Evolutionary conservation across 2,797 vertebrate genomes (phyloP).

Genomic region (Mareca strepera): DNA sequence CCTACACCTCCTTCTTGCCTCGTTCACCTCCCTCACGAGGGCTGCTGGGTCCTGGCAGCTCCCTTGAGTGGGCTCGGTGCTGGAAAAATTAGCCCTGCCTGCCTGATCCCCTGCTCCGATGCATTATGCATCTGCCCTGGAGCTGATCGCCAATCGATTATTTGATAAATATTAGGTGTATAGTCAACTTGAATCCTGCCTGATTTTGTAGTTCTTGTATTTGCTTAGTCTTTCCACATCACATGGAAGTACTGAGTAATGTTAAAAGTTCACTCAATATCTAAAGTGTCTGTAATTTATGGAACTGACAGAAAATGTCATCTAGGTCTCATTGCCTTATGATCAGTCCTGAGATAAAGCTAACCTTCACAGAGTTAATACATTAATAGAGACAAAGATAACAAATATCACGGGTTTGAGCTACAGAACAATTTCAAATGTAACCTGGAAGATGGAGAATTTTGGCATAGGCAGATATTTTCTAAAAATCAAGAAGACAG

Average conservation of each 20-base stretch:
- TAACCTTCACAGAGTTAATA: neutral
- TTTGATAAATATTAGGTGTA: neutral
- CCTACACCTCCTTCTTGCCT: too few relatives aligned
- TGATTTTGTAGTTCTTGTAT: neutral
- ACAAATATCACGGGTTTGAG: neutral
- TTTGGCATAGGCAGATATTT: neutral
- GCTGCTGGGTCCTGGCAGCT: too few relatives aligned
- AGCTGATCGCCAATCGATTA: too few relatives aligned
- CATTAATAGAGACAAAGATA: neutral
- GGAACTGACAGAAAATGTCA: neutral
- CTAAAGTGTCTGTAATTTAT: neutral
- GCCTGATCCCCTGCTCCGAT: too few relatives aligned
- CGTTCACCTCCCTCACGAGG: too few relatives aligned
- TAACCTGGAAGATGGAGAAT: neutral
- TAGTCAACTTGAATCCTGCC: neutral
- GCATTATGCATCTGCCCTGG: too few relatives aligned
- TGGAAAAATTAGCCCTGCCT: too few relatives aligned
- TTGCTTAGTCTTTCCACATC: neutral
- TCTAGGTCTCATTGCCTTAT: neutral
- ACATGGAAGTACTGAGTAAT: neutral
- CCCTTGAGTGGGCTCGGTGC: too few relatives aligned
- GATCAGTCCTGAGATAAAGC: neutral
- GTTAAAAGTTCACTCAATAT: neutral
- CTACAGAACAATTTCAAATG: neutral
- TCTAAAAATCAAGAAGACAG: neutral